Percentiles rank a stretch among this genome's conserved stretches.
These are phyloP conservation scores for Cavia aperea DNA, from an alignment of 2,113 vertebrate species.

Conservation along the genomic window DNA sequence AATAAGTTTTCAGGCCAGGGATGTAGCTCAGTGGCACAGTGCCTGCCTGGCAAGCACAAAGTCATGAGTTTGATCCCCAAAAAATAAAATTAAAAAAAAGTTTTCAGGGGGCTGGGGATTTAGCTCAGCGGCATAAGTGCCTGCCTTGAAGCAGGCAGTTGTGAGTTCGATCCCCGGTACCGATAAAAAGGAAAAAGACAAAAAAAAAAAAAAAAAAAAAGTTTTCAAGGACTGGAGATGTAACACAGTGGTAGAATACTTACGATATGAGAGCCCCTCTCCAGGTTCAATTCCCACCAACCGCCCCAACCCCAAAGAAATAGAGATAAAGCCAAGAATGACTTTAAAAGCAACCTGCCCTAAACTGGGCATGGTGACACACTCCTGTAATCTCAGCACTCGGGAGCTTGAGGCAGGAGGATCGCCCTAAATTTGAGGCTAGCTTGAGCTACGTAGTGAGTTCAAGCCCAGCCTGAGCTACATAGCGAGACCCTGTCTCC, in stretches of 20 bases:
- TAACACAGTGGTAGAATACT: too few species aligned
- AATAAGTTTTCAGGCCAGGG: neutral
- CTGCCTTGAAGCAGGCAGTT: neutral
- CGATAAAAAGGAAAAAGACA: too few species aligned
- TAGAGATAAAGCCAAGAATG: neutral
- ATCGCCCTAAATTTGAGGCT: neutral
- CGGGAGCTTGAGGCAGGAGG: neutral
- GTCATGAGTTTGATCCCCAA: too few species aligned
- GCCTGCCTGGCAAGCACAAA: neutral
- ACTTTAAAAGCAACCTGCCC: neutral
- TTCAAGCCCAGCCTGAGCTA: neutral
- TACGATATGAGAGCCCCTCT: neutral
- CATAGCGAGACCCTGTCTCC: neutral
- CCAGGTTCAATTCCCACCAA: neutral
- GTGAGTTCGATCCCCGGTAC: too few species aligned
- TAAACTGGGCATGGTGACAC: neutral
- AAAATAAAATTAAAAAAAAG: too few species aligned
- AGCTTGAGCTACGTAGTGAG: neutral
- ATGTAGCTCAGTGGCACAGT: neutral
- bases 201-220: too few species aligned
- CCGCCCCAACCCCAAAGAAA: neutral
- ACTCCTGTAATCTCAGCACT: neutral
- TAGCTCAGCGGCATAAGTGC: too few species aligned
- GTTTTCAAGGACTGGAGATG: too few species aligned
- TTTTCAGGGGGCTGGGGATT: too few species aligned